Evolutionary conservation across 23 tunicate genomes (phyloP).

Genomic region (Phallusia fumigata): DNA sequence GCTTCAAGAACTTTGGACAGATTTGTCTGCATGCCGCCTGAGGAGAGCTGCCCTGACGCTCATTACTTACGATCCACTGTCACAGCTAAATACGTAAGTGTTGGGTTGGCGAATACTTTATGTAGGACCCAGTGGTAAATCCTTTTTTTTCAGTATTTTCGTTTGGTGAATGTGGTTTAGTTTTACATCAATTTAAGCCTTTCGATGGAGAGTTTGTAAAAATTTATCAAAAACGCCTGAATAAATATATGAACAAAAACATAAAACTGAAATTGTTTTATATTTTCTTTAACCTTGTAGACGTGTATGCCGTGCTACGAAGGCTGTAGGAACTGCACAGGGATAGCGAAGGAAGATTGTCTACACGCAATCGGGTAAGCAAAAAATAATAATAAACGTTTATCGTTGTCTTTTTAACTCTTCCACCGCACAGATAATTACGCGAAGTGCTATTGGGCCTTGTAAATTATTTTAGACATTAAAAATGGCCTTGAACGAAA

Average conservation of each 20-base stretch:
- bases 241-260: too few species aligned
- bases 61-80: slow-evolving; percentile 33
- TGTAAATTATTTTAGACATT: too few species aligned
- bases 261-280: too few species aligned
- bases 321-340: slow-evolving; percentile 76
- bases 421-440: background rate
- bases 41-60: slow-evolving; percentile 47
- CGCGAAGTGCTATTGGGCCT: background rate
- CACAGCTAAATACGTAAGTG: background rate
- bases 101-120: too few species aligned
- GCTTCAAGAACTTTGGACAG: slow-evolving; percentile 32
- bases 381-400: background rate
- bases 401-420: background rate
- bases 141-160: too few species aligned
- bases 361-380: slow-evolving; percentile 56
- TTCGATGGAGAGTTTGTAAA: too few species aligned
- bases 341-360: slow-evolving; percentile 52
- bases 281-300: slow-evolving; percentile 33
- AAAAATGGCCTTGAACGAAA: too few species aligned
- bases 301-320: slow-evolving; percentile 79
- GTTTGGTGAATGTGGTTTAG: too few species aligned
- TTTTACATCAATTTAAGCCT: too few species aligned
- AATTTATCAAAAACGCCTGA: too few species aligned
- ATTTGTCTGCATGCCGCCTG: slow-evolving; percentile 48
- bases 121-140: too few species aligned